A percentile compares a stretch with the other conserved stretches of the same genome.
Conservation (phyloP, 2,113 vertebrate species). For the Trochalopteron elliotii region DNA sequence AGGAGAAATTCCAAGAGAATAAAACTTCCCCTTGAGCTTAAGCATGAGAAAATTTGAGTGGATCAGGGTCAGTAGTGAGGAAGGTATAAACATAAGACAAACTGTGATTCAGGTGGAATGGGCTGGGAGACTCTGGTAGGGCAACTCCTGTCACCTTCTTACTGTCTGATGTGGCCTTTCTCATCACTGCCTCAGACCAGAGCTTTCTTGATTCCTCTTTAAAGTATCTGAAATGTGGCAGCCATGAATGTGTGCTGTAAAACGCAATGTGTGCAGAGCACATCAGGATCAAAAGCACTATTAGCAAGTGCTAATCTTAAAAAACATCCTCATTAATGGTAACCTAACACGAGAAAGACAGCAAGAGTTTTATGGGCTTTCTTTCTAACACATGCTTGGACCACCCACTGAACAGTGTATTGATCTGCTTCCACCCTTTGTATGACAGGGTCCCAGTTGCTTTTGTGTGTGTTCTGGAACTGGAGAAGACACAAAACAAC, state of each 20-base stretch:
- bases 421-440: background rate
- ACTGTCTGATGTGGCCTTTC: accelerated
- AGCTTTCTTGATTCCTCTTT: background rate
- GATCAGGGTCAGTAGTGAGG: background rate
- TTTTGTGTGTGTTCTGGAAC: background rate
- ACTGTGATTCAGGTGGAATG: background rate
- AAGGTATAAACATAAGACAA: background rate
- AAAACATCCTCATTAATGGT: background rate
- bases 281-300: background rate
- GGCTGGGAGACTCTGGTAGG: background rate
- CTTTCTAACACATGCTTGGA: background rate
- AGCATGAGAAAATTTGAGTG: background rate
- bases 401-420: background rate
- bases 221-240: background rate
- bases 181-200: background rate
- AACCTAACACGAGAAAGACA: background rate
- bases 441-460: background rate
- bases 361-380: background rate
- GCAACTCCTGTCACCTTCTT: background rate
- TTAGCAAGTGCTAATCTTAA: background rate
- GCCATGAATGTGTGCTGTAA: background rate
- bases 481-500: background rate
- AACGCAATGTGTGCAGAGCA: background rate
- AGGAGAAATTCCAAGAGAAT: background rate
- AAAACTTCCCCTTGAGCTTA: background rate